Percentiles rank a stretch among this genome's conserved stretches.
These are phyloP conservation scores for Troglohyphantes excavatus DNA, from an alignment of 2,888 invertebrate species.

Conservation along the genomic window DNA sequence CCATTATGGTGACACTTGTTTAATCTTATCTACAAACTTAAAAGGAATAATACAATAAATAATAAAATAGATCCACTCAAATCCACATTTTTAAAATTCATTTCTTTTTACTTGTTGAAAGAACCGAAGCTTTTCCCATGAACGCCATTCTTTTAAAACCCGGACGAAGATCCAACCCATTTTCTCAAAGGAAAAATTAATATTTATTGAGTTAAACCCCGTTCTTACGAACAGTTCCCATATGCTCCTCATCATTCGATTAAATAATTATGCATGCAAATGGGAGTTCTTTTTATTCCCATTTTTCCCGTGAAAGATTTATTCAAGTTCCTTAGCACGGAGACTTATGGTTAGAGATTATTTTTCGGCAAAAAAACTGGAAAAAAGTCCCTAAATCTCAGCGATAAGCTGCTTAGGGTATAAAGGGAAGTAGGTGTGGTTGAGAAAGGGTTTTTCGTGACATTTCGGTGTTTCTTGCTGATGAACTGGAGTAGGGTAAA, in stretches of 20 bases:
- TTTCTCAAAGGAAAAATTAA: constrained; percentile 44
- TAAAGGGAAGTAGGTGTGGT: background rate
- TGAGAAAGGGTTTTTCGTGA: background rate
- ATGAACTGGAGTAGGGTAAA: constrained; percentile 3
- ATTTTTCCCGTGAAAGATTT: constrained; percentile 36
- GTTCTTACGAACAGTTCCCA: constrained; percentile 27
- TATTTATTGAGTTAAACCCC: constrained; percentile 38
- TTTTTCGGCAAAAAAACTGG: constrained; percentile 3
- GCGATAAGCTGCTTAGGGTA: background rate
- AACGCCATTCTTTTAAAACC: too few species aligned
- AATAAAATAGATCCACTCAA: too few species aligned
- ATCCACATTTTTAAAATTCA: too few species aligned
- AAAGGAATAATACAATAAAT: too few species aligned
- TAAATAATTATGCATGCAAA: constrained; percentile 53
- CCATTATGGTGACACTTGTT: too few species aligned
- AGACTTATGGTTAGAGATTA: constrained; percentile 39
- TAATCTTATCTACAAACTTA: too few species aligned
- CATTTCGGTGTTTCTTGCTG: background rate
- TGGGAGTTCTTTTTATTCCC: constrained; percentile 11
- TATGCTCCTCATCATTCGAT: constrained; percentile 48
- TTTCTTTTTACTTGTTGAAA: too few species aligned
- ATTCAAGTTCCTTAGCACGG: constrained; percentile 44
- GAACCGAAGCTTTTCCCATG: too few species aligned
- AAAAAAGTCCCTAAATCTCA: constrained; percentile 19
- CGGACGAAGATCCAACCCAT: constrained; percentile 29